Conservation (phyloP, 2,113 vertebrate species). For the Butorides virescens region DNA sequence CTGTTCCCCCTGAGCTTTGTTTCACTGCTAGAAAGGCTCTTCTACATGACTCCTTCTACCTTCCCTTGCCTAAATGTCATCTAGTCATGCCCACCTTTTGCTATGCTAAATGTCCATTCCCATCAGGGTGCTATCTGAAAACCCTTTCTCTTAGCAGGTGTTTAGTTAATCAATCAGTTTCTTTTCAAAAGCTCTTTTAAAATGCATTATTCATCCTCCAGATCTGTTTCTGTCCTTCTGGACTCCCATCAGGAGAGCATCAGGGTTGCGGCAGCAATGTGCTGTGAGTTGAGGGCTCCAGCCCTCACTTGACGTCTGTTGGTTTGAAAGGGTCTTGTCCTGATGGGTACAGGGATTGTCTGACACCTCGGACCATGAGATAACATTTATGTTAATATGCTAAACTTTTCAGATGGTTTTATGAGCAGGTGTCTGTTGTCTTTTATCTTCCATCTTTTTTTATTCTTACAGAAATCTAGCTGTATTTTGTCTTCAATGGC, state of each 20-base stretch:
- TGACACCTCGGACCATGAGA: background rate
- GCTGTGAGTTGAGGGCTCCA: background rate
- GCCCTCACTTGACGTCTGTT: background rate
- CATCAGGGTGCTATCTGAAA: background rate
- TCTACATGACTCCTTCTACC: background rate
- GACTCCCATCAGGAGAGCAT: background rate
- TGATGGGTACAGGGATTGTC: rapidly evolving
- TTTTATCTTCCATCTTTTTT: background rate
- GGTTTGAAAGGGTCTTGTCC: background rate
- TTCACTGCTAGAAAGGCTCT: background rate
- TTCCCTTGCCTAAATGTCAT: background rate
- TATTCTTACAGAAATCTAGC: background rate
- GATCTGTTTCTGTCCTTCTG: background rate
- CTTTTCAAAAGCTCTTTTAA: background rate
- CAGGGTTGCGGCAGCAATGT: background rate
- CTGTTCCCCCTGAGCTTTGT: background rate
- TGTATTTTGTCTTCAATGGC: background rate
- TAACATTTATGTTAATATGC: background rate
- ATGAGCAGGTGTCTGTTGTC: background rate
- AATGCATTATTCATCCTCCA: background rate
- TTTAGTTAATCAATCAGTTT: background rate
- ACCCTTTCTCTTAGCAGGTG: background rate
- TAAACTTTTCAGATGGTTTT: background rate
- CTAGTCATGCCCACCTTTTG: background rate
- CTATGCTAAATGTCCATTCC: background rate